phyloP scores from a whole-genome alignment of 1,140 invertebrate genomes.

The Drosophila sulfurigaster region DNA sequence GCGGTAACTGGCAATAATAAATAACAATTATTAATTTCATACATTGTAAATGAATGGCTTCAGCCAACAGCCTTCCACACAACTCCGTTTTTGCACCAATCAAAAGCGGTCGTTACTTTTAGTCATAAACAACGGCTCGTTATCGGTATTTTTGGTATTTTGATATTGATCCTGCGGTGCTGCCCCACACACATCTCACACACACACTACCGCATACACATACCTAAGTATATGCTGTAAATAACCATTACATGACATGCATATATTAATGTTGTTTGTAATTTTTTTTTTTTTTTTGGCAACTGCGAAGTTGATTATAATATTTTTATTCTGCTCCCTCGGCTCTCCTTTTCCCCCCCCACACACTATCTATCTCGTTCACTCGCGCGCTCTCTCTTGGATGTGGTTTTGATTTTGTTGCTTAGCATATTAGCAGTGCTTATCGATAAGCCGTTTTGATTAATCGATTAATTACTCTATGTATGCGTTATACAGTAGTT shows the following conservation, averaged over 20 bases:
- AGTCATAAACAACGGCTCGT: conserved; percentile 1
- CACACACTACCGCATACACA: conserved; percentile 9
- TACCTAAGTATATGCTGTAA: conserved; percentile 27
- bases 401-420: conserved; percentile 34
- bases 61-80: background rate
- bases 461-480: conserved; percentile 23
- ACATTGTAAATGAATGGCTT: conserved; percentile 7
- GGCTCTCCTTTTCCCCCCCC: conserved; percentile 1
- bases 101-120: conserved; percentile 10
- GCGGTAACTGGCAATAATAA: conserved; percentile 28
- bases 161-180: background rate
- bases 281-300: conserved; percentile 2
- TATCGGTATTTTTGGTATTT: background rate
- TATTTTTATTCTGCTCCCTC: conserved; percentile 14
- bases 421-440: conserved; percentile 19
- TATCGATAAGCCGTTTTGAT: conserved; percentile 20
- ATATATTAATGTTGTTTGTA: conserved; percentile 15
- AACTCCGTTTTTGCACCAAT: background rate
- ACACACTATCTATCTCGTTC: conserved; percentile 3
- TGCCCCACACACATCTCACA: background rate
- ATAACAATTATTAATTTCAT: conserved; percentile 14
- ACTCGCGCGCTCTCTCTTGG: conserved; percentile 14
- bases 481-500: conserved; percentile 14
- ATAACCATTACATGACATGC: conserved; percentile 23
- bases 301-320: conserved; percentile 4